Evolutionary conservation across 2,888 invertebrate species (phyloP), one percentile per base, ranked within the genome.

Genomic region (Lottia gigantea): DNA sequence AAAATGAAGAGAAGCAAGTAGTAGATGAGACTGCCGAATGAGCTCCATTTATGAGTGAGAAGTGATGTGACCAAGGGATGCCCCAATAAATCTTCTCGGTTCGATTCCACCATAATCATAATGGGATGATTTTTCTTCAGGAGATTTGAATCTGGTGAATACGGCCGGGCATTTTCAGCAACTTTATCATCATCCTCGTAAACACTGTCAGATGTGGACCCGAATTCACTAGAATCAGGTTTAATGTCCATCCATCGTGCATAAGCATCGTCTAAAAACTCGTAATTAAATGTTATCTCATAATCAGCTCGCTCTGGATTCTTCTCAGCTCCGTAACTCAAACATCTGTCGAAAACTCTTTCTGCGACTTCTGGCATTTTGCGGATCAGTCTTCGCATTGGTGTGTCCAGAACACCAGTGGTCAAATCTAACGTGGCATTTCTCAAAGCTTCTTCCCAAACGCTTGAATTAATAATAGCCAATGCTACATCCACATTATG

Each of bases 191-290:
- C 85, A 23, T 88, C 86, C 71, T 87, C 85, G 79, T 81, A 88
- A 0, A 81, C 76, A 71, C 82, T 82, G 7, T 82, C 86, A 74
- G 83, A 74, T n/a, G 76, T 71, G 6, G 82, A 82, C n/a, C 82
- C 80, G 12, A 74, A 68, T 16, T 83, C 83, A 71, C 79, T 79
- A 47, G 72, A 67, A 31, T 68, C 70, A 40, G 25, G 47, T 23
- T 73, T 67, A 7, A 74, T 77, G 70, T 82, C 80, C 14, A 77
- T 77, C 88, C 88, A 88, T 64, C 80, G 72, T 40, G 84, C 82
- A 78, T 89, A 91, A 46, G 87, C 85, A 78, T 91, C 91, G 78
- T 91, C 90, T 65, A 91, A 79, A 66, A 89, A 89, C 76, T 90
- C 90, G 76, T 90, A 90, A 78, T 90, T 87, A 78, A 90, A 90